These are phyloP conservation scores for Laothoe populi DNA, from an alignment of 2,888 invertebrate genomes.

Conservation along the genomic window DNA sequence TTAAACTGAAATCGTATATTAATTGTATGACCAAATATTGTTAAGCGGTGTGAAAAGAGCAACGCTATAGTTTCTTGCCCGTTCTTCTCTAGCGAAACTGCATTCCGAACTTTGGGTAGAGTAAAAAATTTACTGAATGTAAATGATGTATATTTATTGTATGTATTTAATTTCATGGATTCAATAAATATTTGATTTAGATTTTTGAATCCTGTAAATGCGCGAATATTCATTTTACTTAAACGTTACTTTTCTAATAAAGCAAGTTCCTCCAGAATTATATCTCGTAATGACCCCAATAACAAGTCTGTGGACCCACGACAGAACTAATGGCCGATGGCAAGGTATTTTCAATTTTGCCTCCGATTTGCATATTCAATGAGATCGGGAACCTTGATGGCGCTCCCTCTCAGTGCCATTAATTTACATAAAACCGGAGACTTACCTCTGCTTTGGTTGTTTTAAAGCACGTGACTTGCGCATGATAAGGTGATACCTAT, in stretches of 20 bases:
- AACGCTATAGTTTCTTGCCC: no score
- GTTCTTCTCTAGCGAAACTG: no score
- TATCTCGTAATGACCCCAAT: not conserved
- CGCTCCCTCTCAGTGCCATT: constrained; percentile 46
- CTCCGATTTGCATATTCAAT: constrained; percentile 73
- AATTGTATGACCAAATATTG: no score
- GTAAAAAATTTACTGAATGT: no score
- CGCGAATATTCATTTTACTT: no score
- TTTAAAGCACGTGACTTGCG: not conserved
- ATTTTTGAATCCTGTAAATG: no score
- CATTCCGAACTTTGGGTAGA: no score
- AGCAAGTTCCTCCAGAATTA: not conserved
- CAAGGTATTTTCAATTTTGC: constrained; percentile 74
- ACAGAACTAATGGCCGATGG: constrained; percentile 49
- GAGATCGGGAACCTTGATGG: constrained; percentile 59
- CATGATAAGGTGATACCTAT: not conserved
- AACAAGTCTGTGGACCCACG: constrained; percentile 11
- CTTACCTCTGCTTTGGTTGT: constrained; percentile 28
- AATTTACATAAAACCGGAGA: constrained; percentile 58
- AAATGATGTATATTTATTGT: no score
- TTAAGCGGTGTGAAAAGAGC: no score
- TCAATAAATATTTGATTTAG: no score
- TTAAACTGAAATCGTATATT: no score
- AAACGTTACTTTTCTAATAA: not conserved
- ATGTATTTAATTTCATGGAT: no score